These are phyloP conservation scores for Myotis planiceps DNA, from an alignment of 2,797 vertebrate species.

Conservation along the genomic window DNA sequence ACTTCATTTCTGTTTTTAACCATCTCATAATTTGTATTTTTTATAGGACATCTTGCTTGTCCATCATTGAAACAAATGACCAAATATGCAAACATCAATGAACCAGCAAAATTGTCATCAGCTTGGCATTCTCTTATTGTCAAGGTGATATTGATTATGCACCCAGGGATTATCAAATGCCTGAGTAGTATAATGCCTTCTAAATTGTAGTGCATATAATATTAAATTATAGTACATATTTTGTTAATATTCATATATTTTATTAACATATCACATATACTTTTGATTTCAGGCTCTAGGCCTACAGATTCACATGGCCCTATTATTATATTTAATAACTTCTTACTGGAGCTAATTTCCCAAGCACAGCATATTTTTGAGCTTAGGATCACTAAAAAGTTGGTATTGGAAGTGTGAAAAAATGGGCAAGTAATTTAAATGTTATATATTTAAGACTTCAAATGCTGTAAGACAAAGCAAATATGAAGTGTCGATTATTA, in stretches of 20 bases:
- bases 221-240: background rate
- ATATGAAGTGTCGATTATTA: background rate
- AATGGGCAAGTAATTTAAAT: background rate
- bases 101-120: background rate
- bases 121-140: constrained; percentile 20
- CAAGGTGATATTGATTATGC: background rate
- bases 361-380: background rate
- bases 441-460: constrained; percentile 23
- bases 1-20: background rate
- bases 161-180: background rate
- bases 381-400: background rate
- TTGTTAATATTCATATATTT: constrained; percentile 38
- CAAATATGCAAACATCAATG: background rate
- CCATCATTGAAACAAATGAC: background rate
- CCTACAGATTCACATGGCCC: background rate
- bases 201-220: background rate
- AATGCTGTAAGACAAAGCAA: background rate
- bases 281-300: constrained; percentile 1
- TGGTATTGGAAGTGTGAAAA: background rate
- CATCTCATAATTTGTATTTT: background rate
- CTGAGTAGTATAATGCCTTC: background rate
- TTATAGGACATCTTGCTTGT: background rate
- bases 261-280: background rate
- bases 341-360: background rate
- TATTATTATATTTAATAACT: constrained; percentile 1